Conservation (phyloP, 2,113 vertebrate genomes). For the Corythornis madagascariensis region DNA sequence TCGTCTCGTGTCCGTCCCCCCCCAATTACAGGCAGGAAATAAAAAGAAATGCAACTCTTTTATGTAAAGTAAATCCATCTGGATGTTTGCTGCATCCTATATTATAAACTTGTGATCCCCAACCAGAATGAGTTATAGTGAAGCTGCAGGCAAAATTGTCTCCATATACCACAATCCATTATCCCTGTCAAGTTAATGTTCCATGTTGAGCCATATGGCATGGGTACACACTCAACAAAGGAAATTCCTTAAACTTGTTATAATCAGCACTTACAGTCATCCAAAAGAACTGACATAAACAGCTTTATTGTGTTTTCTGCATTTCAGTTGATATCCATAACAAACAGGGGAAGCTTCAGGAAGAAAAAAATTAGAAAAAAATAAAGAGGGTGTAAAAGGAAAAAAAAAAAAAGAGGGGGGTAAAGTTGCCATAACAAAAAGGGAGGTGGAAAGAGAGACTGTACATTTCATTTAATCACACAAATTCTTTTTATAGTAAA, state of each 20-base stretch:
- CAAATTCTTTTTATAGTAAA: slow-evolving; percentile 70
- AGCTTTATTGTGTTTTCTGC: slow-evolving; percentile 87
- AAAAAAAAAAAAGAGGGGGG: background rate
- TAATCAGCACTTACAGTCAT: slow-evolving; percentile 89
- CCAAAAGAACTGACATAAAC: slow-evolving; percentile 86
- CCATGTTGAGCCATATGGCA: slow-evolving; percentile 91
- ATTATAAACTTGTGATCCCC: slow-evolving; percentile 83
- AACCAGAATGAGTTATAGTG: slow-evolving; percentile 84
- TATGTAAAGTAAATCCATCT: slow-evolving; percentile 84
- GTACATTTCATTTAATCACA: slow-evolving; percentile 72
- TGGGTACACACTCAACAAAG: slow-evolving; percentile 87
- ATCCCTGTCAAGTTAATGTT: slow-evolving; percentile 93
- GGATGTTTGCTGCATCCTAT: slow-evolving; percentile 79
- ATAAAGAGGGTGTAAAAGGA: too few species aligned
- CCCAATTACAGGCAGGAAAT: slow-evolving; percentile 76
- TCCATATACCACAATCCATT: slow-evolving; percentile 90
- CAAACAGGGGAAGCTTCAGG: slow-evolving; percentile 82
- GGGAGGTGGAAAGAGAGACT: slow-evolving; percentile 28
- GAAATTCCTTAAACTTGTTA: slow-evolving; percentile 90
- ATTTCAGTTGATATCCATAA: slow-evolving; percentile 83
- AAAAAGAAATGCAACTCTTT: slow-evolving; percentile 81
- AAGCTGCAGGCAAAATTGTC: slow-evolving; percentile 86
- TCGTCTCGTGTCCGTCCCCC: too few species aligned
- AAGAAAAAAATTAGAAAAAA: too few species aligned
- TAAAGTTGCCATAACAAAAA: slow-evolving; percentile 73